Evolutionary conservation across 2,797 vertebrate species (phyloP).

Genomic region (Zalophus californianus): DNA sequence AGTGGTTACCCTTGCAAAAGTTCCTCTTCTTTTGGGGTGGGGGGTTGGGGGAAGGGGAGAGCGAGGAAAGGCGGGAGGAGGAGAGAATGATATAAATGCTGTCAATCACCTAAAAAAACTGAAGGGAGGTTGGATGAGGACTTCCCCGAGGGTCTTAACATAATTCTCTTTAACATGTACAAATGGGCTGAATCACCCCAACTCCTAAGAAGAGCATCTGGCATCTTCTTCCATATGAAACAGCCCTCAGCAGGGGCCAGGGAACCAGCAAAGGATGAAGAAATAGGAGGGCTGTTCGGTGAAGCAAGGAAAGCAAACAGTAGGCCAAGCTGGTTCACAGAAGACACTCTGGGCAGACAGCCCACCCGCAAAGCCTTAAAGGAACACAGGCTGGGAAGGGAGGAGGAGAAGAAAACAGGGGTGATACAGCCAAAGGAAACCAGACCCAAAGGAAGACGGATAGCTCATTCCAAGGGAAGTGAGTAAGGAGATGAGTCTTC

Average conservation of each 20-base stretch:
- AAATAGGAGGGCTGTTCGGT: background rate
- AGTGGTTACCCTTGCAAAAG: background rate
- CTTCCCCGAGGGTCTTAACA: background rate
- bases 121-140: background rate
- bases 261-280: background rate
- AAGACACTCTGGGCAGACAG: background rate
- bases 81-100: background rate
- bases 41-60: background rate
- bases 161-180: background rate
- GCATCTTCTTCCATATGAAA: background rate
- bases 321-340: conserved; percentile 3
- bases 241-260: background rate
- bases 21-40: background rate
- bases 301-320: background rate
- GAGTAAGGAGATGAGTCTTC: conserved; percentile 33
- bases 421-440: background rate
- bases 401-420: background rate
- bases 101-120: background rate
- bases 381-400: background rate
- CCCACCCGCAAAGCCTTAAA: background rate
- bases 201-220: background rate
- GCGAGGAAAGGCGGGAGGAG: background rate
- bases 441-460: background rate
- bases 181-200: background rate
- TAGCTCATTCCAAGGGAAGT: background rate